Conservation (phyloP, 1,140 invertebrate genomes). For the Mya arenaria region DNA sequence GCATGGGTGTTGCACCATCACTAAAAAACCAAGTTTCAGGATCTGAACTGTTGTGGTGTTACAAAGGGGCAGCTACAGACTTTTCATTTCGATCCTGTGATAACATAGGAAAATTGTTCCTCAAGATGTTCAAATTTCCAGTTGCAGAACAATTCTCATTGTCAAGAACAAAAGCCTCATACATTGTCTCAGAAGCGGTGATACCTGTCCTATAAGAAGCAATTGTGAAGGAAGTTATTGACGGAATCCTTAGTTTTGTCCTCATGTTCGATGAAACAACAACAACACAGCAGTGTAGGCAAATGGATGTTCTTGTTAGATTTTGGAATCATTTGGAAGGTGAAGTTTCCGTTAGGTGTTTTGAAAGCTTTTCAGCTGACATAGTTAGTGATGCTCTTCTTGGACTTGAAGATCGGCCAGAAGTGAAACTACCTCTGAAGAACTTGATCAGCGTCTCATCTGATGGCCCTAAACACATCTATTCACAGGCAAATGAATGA, state of each 20-base stretch:
- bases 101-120: slow-evolving; percentile 20
- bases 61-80: slow-evolving; percentile 32
- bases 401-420: not conserved
- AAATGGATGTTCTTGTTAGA: slow-evolving; percentile 30
- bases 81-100: slow-evolving; percentile 47
- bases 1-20: slow-evolving; percentile 51
- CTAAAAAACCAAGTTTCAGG: slow-evolving; percentile 35
- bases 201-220: slow-evolving; percentile 20
- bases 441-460: not conserved
- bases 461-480: slow-evolving; percentile 43
- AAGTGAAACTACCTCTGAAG: not conserved
- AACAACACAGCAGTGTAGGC: not conserved
- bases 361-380: slow-evolving; percentile 32
- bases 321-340: slow-evolving; percentile 32
- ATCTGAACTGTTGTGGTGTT: slow-evolving; percentile 25
- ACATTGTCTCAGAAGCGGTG: slow-evolving; percentile 27
- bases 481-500: slow-evolving; percentile 23
- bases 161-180: slow-evolving; percentile 20
- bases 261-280: slow-evolving; percentile 16
- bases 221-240: slow-evolving; percentile 28
- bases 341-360: slow-evolving; percentile 13
- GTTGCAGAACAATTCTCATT: slow-evolving; percentile 49
- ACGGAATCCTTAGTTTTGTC: not conserved
- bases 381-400: slow-evolving; percentile 18
- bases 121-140: slow-evolving; percentile 46